A percentile compares a stretch with the other conserved stretches of the same genome.
phyloP scores from a whole-genome alignment of 2,113 vertebrate genomes.

The Alexandromys fortis region DNA sequence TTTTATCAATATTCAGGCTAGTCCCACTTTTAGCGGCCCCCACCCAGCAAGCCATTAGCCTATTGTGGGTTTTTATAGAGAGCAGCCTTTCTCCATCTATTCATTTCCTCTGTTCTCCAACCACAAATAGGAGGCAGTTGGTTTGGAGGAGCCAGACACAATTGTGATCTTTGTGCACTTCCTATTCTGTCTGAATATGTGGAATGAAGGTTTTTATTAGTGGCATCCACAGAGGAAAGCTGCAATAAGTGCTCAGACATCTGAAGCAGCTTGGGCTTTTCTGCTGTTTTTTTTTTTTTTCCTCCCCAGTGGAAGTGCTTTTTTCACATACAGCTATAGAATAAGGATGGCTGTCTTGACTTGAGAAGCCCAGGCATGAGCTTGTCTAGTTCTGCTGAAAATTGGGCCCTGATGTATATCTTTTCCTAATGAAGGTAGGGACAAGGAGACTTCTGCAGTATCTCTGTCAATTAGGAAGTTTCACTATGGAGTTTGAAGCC shows the following conservation, averaged over 20 bases:
- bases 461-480: constrained; percentile 21
- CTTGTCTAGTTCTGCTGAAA: not conserved
- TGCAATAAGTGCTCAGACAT: too few relatives aligned
- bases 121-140: not conserved
- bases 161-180: not conserved
- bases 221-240: not conserved
- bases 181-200: not conserved
- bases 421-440: not conserved
- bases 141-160: not conserved
- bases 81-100: not conserved
- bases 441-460: not conserved
- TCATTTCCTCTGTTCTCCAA: not conserved
- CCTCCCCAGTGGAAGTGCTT: not conserved
- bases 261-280: not conserved
- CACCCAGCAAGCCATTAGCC: too few relatives aligned
- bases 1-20: not conserved
- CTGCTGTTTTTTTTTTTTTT: not conserved
- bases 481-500: not conserved
- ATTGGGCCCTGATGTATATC: not conserved
- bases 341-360: not conserved
- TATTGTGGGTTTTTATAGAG: not conserved
- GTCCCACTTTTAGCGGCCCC: not conserved
- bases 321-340: not conserved
- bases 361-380: not conserved
- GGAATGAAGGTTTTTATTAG: not conserved